These are phyloP conservation scores for Carassius carassius DNA, from an alignment of 2,113 vertebrate species.

Conservation along the genomic window DNA sequence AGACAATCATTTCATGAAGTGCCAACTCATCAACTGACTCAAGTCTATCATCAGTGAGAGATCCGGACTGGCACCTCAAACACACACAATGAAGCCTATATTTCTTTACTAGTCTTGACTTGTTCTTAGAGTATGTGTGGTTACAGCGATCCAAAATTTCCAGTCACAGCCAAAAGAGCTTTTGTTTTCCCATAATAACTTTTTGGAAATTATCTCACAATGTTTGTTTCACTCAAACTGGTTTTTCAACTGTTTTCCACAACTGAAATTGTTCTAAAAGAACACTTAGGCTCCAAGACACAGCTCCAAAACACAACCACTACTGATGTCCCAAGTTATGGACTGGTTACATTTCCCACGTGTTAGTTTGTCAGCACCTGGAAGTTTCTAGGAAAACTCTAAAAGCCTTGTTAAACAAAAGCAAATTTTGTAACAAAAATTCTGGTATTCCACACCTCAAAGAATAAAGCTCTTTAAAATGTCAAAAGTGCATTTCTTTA, in stretches of 20 bases:
- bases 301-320: conserved; percentile 14
- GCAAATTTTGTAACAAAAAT: too few species aligned
- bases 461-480: background rate
- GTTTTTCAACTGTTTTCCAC: background rate
- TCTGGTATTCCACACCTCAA: background rate
- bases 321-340: conserved; percentile 6
- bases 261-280: background rate
- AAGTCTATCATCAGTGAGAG: conserved; percentile 3
- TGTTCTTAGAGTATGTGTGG: background rate
- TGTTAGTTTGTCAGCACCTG: background rate
- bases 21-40: background rate
- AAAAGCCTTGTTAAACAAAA: background rate
- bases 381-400: background rate
- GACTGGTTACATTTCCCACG: conserved; percentile 6
- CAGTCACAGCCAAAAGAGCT: conserved; percentile 17
- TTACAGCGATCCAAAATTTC: conserved; percentile 25
- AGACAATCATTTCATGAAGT: background rate
- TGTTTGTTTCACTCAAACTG: background rate
- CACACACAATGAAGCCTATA: conserved; percentile 16
- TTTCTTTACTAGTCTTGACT: background rate
- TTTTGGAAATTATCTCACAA: background rate
- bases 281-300: background rate
- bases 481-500: background rate
- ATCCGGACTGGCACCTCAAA: background rate
- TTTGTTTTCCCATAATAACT: background rate